Evolutionary conservation across 1,140 invertebrate genomes (phyloP).

Genomic region (Drosophila persimilis): DNA sequence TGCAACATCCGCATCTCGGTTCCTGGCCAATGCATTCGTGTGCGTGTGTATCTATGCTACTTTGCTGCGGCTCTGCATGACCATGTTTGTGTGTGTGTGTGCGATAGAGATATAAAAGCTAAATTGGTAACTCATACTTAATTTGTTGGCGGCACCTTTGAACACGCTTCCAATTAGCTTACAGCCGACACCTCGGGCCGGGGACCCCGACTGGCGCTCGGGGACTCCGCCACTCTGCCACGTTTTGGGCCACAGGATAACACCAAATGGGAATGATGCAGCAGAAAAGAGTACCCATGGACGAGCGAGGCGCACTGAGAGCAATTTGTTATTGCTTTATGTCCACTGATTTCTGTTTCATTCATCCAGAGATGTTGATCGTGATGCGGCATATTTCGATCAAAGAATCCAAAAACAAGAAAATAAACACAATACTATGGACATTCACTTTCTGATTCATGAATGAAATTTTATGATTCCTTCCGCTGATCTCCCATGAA

Average conservation of each 20-base stretch:
- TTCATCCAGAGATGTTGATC: constrained; percentile 52
- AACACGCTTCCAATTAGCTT: constrained; percentile 83
- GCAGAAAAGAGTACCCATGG: constrained; percentile 52
- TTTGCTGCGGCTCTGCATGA: constrained; percentile 16
- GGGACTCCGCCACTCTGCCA: constrained; percentile 25
- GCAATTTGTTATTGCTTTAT: constrained; percentile 69
- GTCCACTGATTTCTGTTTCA: constrained; percentile 42
- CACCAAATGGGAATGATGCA: constrained; percentile 73
- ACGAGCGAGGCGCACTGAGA: constrained; percentile 38
- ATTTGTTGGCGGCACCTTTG: constrained; percentile 83
- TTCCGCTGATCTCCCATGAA: not conserved
- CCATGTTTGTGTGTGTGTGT: constrained; percentile 25
- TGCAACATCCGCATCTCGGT: constrained; percentile 47
- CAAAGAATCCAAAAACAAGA: constrained; percentile 18
- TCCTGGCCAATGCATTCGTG: constrained; percentile 18
- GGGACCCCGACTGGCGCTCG: constrained; percentile 39
- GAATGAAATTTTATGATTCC: constrained; percentile 56
- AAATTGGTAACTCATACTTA: constrained; percentile 83
- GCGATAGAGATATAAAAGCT: constrained; percentile 83
- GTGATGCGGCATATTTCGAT: constrained; percentile 65
- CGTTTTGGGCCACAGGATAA: constrained; percentile 60
- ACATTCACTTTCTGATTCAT: constrained; percentile 37
- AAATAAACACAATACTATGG: constrained; percentile 7
- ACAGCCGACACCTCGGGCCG: constrained; percentile 81
- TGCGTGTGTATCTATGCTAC: constrained; percentile 34